These are phyloP conservation scores for Tachuris rubrigastra DNA, from an alignment of 2,113 vertebrate species.

Conservation along the genomic window DNA sequence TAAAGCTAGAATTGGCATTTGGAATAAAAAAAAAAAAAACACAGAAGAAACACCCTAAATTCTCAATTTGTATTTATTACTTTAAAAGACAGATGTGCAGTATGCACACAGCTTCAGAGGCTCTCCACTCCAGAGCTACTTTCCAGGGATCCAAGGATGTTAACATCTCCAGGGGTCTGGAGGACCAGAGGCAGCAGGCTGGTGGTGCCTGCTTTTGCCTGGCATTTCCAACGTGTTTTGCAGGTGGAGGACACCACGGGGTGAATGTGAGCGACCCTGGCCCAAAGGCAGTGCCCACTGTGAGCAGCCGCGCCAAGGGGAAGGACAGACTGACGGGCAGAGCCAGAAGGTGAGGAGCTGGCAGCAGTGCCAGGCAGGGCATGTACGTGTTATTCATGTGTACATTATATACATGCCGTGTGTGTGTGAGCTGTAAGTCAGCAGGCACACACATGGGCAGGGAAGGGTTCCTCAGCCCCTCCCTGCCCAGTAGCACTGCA, in stretches of 20 bases:
- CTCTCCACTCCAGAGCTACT: not conserved
- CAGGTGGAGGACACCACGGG: conserved; percentile 77
- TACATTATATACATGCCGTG: no score
- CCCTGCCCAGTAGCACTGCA: not conserved
- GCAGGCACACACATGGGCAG: not conserved
- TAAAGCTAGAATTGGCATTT: not conserved
- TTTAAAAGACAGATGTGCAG: fast-evolving
- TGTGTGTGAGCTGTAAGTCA: not conserved
- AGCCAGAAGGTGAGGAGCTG: conserved; percentile 85
- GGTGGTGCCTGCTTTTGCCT: not conserved
- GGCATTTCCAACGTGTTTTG: conserved; percentile 17
- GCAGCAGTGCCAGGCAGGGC: not conserved
- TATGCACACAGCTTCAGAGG: not conserved
- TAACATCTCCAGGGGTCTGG: not conserved
- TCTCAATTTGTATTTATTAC: not conserved
- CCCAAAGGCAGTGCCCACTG: conserved; percentile 69
- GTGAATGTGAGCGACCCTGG: conserved; percentile 70
- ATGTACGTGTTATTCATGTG: not conserved
- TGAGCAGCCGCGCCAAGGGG: conserved; percentile 88
- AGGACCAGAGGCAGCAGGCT: not conserved
- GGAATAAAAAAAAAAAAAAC: not conserved
- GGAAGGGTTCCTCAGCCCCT: not conserved
- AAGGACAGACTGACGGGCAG: conserved; percentile 94
- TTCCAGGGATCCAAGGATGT: not conserved
- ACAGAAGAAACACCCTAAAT: not conserved